Base-by-base conservation (phyloP, 2,888 invertebrate species). In the Meloe dianella region DNA sequence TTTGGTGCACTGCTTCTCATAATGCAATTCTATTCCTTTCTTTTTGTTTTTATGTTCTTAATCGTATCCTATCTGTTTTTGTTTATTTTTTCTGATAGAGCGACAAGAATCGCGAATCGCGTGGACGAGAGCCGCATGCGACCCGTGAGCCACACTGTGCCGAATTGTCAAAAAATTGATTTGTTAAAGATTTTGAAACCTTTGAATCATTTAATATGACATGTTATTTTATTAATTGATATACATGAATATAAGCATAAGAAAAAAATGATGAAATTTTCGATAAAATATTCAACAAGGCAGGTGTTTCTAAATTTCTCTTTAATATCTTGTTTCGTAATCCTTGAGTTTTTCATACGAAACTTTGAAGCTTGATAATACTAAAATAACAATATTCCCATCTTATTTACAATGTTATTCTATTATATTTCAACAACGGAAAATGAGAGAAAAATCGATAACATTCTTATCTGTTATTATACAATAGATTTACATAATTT, bases 401-500 rank as follows among this genome's bases (percentile, higher is more conserved):
- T 60, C 60, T 60, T 60, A 60, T 60, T 60, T 60, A 60, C 60
- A 60, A 24, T 32, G 38, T 60, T 60, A 60, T 60, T 60, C 60
- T 60, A 60, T 60, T 60, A 60, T 60, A 32, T 38, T 41, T 41
- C 60, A 41, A 41, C 54, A 60, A 38, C 22, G 41, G 29, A 38
- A 60, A 60, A 35, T 60, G 27, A 17, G 38, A 41, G 38, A 12
- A 54, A 60, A 60, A 60, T 38, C 60, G 60, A 60, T 60, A 60
- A 60, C 38, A 41, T 30, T 32, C 60, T 30, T 60, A 60, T 60
- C 60, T 35, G 54, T 60, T 60, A 41, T 60, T 60, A 60, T 35
- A 27, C 35, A 60, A 60, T 41, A 30, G 24, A 60, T 30, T 60
- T 60, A 32, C 60, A 32, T 35, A 32, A 24, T 60, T 60, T 60